These are phyloP conservation scores for Brachionus rubens DNA, from an alignment of 1,140 invertebrate genomes.

Conservation along the genomic window DNA sequence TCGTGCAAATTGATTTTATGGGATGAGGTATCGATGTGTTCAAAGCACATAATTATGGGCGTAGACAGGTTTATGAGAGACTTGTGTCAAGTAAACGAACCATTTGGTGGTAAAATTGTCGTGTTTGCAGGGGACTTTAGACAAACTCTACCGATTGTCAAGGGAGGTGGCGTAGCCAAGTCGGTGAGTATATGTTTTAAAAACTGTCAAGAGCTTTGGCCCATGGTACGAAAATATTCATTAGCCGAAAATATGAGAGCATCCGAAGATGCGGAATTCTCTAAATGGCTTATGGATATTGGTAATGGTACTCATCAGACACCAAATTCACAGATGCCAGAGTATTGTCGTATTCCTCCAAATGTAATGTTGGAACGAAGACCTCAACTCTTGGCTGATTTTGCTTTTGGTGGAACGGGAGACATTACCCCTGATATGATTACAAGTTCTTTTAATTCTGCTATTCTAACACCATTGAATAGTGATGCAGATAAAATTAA, in stretches of 20 bases:
- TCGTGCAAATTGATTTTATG: constrained; percentile 49
- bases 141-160: constrained; percentile 50
- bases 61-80: constrained; percentile 49
- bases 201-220: constrained; percentile 49
- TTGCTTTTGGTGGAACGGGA: not conserved
- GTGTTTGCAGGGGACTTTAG: constrained; percentile 52
- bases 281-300: constrained; percentile 48
- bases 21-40: constrained; percentile 51
- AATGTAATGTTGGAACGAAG: not conserved
- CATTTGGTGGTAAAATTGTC: constrained; percentile 51
- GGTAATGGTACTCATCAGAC: constrained; percentile 26
- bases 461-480: not conserved
- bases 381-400: not conserved
- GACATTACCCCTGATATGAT: not conserved
- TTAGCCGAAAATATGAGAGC: constrained; percentile 50
- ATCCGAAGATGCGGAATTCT: constrained; percentile 46
- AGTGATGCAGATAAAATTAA: not conserved
- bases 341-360: not conserved
- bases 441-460: not conserved
- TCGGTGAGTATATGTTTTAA: constrained; percentile 50
- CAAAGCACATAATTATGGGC: constrained; percentile 47
- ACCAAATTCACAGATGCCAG: not conserved
- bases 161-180: constrained; percentile 47
- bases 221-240: constrained; percentile 25
- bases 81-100: constrained; percentile 20